Base-by-base conservation (phyloP, 2,888 invertebrate species). In the Melinopterus prodromus region DNA sequence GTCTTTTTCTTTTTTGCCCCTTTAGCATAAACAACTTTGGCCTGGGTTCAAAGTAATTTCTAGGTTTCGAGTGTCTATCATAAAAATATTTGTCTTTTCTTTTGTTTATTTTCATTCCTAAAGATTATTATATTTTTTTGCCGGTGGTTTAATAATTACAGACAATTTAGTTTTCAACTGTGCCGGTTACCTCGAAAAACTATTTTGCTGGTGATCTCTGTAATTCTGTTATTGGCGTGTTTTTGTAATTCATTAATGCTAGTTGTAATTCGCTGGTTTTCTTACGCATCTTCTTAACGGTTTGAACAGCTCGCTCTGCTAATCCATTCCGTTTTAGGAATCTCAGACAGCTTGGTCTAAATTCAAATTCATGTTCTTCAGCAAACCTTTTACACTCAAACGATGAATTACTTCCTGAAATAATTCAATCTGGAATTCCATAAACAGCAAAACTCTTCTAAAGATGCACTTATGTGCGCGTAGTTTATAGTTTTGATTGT, bases 221-320 rank as follows among this genome's bases (percentile, higher is more conserved):
- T 53, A 36, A 36, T 12, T 53, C 71, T 12, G 38, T 53, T 5
- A 72, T 71, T 37, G 72, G 74, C 69, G 36, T 72, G 72, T 78
- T 78, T 7, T 72, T 72, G 16, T 78, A 72, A 14, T 71, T 72
- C 38, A 78, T 37, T 38, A 78, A 16, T n/a, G 72, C 78, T 78
- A 72, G 69, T 74, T 78, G 72, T 37, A 78, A 16, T 26, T 78
- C 78, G 16, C 53, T 37, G 16, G 15, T 71, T 69, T 78, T 78
- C n/a, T 26, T 38, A n/a, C 12, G 16, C 69, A 78, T 78, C 12
- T 71, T 70, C 35, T 72, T 74, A 3, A 38, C 72, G n/a, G 72
- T 72, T 26, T 78, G 38, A 6, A 78, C 72, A 26, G 37, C 78
- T 16, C 72, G 37, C 71, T 37, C 72, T 38, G 78, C 74, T 16